These are phyloP conservation scores for Pristionchus entomophagus DNA, from an alignment of 2,888 invertebrate species.

Conservation along the genomic window DNA sequence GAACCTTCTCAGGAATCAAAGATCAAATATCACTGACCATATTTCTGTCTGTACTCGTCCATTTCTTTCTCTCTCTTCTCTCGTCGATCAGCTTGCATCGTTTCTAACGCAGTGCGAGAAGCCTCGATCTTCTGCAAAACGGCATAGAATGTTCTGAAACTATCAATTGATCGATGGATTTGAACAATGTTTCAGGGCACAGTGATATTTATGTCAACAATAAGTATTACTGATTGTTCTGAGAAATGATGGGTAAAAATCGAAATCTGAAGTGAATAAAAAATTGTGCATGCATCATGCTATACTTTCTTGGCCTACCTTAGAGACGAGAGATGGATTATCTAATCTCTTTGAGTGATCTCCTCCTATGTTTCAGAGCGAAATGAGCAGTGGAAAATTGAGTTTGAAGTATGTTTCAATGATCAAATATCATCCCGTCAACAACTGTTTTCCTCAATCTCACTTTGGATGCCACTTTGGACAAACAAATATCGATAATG, in stretches of 20 bases:
- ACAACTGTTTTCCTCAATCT: no score
- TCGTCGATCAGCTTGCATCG: slow-evolving; percentile 52
- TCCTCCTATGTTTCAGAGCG: no score
- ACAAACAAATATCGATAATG: no score
- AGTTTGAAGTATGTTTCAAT: no score
- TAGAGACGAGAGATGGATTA: neutral
- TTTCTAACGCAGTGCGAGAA: slow-evolving; percentile 52
- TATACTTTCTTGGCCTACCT: neutral
- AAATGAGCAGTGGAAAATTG: no score
- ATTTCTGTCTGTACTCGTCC: slow-evolving; percentile 59
- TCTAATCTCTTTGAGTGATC: neutral
- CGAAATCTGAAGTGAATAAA: no score
- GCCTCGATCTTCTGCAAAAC: slow-evolving; percentile 50
- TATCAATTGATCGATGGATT: neutral
- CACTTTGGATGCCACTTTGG: no score
- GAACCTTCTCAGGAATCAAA: neutral
- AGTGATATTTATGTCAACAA: neutral
- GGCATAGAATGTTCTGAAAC: neutral
- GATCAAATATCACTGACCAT: slow-evolving; percentile 43
- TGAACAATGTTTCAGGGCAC: neutral
- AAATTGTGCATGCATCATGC: neutral
- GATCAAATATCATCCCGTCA: no score
- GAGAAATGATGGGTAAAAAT: no score
- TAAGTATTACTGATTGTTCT: neutral
- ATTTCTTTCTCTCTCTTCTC: slow-evolving; percentile 56